Evolutionary conservation across 1,140 invertebrate genomes (phyloP).

Genomic region (Drosophila ambigua): DNA sequence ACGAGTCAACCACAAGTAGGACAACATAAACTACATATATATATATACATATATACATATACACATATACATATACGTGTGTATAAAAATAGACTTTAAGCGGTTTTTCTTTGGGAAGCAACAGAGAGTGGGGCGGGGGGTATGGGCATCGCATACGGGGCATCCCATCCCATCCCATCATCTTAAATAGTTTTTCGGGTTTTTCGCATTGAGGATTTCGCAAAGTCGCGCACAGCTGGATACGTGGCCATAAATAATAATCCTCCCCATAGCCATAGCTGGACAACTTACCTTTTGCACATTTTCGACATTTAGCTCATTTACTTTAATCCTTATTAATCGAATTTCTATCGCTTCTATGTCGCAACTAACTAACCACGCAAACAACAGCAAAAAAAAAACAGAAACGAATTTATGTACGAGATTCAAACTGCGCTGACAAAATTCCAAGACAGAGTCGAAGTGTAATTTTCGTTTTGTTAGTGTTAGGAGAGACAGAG

Average conservation of each 20-base stretch:
- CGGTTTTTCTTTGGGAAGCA: conserved; percentile 54
- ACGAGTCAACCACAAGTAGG: conserved; percentile 48
- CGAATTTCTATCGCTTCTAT: conserved; percentile 68
- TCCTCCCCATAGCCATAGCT: conserved; percentile 46
- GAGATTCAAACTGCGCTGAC: conserved; percentile 45
- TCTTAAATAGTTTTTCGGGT: conserved; percentile 6
- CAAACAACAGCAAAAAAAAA: conserved; percentile 29
- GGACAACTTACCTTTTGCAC: conserved; percentile 62
- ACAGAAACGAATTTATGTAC: neutral
- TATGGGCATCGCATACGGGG: conserved; percentile 3
- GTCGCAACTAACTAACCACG: conserved; percentile 63
- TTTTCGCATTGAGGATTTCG: conserved; percentile 32
- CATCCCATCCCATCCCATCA: conserved; percentile 23
- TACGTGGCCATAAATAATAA: conserved; percentile 53
- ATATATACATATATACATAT: conserved; percentile 28
- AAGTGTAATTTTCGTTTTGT: conserved; percentile 57
- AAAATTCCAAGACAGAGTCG: conserved; percentile 72
- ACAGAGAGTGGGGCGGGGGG: conserved; percentile 38
- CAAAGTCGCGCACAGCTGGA: conserved; percentile 55
- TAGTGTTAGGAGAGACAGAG: conserved; percentile 57
- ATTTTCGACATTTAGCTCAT: neutral
- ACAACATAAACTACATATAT: conserved; percentile 37
- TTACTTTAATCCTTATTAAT: conserved; percentile 58
- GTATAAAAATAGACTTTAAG: conserved; percentile 46
- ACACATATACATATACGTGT: conserved; percentile 5